phyloP scores from a whole-genome alignment of 2,888 invertebrate genomes.

The Aromia moschata region DNA sequence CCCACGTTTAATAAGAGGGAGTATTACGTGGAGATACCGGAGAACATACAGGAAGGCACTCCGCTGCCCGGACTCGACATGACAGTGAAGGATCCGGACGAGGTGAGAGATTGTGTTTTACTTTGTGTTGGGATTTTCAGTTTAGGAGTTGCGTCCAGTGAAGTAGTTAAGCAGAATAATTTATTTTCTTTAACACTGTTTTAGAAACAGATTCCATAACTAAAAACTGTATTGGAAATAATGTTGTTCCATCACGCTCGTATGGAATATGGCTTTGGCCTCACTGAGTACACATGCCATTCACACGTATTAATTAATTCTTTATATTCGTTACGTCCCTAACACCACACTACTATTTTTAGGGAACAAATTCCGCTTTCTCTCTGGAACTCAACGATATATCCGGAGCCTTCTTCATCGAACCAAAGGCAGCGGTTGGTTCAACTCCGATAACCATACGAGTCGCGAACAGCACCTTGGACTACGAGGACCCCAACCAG shows the following conservation, averaged over 20 bases:
- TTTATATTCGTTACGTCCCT: too few relatives aligned
- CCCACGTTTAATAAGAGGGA: slow-evolving; percentile 85
- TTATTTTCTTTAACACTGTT: too few relatives aligned
- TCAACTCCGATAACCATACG: slow-evolving; percentile 84
- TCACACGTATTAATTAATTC: too few relatives aligned
- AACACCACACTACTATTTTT: slow-evolving; percentile 50
- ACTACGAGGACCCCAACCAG: slow-evolving; percentile 92
- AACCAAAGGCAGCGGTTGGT: slow-evolving; percentile 81
- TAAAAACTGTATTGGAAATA: too few relatives aligned
- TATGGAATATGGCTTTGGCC: too few relatives aligned
- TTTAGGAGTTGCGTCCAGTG: slow-evolving; percentile 1
- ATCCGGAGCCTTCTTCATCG: slow-evolving; percentile 83
- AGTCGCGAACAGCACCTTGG: slow-evolving; percentile 80
- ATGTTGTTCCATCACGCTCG: too few relatives aligned
- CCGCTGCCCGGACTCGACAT: slow-evolving; percentile 84
- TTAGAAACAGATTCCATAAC: too few relatives aligned
- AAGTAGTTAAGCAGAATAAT: background rate
- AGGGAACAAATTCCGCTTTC: slow-evolving; percentile 88
- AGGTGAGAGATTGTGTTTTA: slow-evolving; percentile 74
- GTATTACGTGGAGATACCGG: slow-evolving; percentile 81
- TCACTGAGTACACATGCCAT: too few relatives aligned
- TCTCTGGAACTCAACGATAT: slow-evolving; percentile 81
- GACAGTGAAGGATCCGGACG: slow-evolving; percentile 86
- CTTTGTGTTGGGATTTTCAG: too few relatives aligned
- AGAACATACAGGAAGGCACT: slow-evolving; percentile 83